phyloP scores from a whole-genome alignment of 1,140 invertebrate genomes.

The Drosophila littoralis region DNA sequence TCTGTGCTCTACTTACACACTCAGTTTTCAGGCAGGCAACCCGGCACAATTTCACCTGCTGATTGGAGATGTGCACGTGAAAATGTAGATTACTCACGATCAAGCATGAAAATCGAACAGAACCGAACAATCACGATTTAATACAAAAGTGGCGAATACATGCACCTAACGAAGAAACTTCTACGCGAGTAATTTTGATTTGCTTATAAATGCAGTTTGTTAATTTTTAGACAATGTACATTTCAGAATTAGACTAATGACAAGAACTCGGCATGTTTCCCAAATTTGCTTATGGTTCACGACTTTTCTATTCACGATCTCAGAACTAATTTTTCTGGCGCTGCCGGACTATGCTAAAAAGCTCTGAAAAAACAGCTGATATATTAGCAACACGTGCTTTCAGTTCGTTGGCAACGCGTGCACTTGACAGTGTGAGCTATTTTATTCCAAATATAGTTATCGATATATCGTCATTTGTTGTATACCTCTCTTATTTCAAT shows the following conservation, averaged over 20 bases:
- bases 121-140: background rate
- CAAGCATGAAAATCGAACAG: background rate
- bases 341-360: slow-evolving; percentile 18
- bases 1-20: slow-evolving; percentile 25
- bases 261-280: no score
- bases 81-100: background rate
- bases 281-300: background rate
- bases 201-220: no score
- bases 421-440: background rate
- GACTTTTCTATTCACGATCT: slow-evolving; percentile 16
- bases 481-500: slow-evolving; percentile 23
- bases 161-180: no score
- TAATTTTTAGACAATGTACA: background rate
- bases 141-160: background rate
- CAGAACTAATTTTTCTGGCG: background rate
- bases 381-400: slow-evolving; percentile 28
- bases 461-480: slow-evolving; percentile 23
- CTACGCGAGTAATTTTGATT: no score
- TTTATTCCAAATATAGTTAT: background rate
- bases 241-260: background rate
- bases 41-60: slow-evolving; percentile 50
- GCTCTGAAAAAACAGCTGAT: slow-evolving; percentile 24
- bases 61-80: slow-evolving; percentile 36
- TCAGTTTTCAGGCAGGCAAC: slow-evolving; percentile 18
- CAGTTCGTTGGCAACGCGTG: slow-evolving; percentile 16